Conservation (phyloP, 1,140 invertebrate species). For the Leucophenga varia region DNA sequence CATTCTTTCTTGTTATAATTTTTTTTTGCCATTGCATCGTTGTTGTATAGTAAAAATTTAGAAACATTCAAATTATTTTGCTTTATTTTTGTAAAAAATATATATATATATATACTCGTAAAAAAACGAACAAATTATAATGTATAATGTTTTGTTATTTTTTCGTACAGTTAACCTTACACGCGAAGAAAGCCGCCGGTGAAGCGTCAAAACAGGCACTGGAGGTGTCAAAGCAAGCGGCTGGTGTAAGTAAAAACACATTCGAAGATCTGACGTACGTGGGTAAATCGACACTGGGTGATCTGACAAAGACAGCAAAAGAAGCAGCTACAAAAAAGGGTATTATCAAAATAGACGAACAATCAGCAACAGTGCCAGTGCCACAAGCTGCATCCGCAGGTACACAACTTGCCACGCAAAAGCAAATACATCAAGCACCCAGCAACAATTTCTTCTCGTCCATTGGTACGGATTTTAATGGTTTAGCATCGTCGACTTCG, state of each 20-base stretch:
- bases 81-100: no score
- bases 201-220: slow-evolving; percentile 83
- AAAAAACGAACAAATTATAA: no score
- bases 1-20: no score
- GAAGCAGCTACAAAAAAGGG: slow-evolving; percentile 84
- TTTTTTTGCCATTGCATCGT: no score
- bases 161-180: slow-evolving; percentile 78
- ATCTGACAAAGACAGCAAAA: slow-evolving; percentile 88
- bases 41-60: no score
- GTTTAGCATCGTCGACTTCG: slow-evolving; percentile 83
- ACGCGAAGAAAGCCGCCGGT: slow-evolving; percentile 85
- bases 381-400: slow-evolving; percentile 26
- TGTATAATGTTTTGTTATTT: no score
- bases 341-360: slow-evolving; percentile 64
- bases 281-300: slow-evolving; percentile 80
- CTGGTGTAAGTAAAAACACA: slow-evolving; percentile 84
- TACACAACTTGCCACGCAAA: slow-evolving; percentile 57
- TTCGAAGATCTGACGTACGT: slow-evolving; percentile 85
- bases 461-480: slow-evolving; percentile 85
- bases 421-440: slow-evolving; percentile 58
- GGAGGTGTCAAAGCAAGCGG: slow-evolving; percentile 83
- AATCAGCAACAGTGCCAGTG: slow-evolving; percentile 2
- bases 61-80: no score
- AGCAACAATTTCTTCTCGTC: slow-evolving; percentile 85
- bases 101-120: no score